These are phyloP conservation scores for Sturmia bella DNA, from an alignment of 2,888 invertebrate species.

Conservation along the genomic window DNA sequence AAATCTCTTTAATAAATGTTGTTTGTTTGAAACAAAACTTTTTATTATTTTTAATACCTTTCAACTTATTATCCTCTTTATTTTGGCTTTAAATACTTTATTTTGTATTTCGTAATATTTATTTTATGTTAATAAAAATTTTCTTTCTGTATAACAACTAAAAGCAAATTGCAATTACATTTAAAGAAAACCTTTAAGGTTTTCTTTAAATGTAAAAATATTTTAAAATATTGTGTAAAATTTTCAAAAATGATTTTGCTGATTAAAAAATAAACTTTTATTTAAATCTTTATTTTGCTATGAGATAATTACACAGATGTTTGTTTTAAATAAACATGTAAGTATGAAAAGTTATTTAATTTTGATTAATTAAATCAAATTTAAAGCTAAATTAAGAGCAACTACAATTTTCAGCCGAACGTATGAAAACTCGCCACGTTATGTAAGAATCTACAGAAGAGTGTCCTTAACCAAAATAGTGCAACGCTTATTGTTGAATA, in stretches of 20 bases:
- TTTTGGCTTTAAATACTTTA: constrained; percentile 51
- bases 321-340: too few species aligned
- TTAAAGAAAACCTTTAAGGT: constrained; percentile 42
- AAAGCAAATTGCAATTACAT: constrained; percentile 44
- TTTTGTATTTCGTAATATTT: constrained; percentile 54
- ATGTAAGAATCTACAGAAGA: too few species aligned
- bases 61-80: not conserved
- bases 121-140: constrained; percentile 39
- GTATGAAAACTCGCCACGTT: too few species aligned
- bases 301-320: constrained; percentile 71
- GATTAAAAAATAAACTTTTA: constrained; percentile 67
- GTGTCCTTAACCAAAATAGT: too few species aligned
- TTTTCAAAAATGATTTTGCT: constrained; percentile 60
- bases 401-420: too few species aligned
- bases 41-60: not conserved
- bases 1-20: not conserved
- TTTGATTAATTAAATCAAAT: too few species aligned
- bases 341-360: too few species aligned
- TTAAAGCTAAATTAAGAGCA: too few species aligned
- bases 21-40: constrained; percentile 2
- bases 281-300: constrained; percentile 73
- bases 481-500: too few species aligned
- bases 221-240: constrained; percentile 62
- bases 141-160: constrained; percentile 61
- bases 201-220: too few species aligned